Evolutionary conservation across 1,140 invertebrate species (phyloP).

Genomic region (Euura saliciscinereae): DNA sequence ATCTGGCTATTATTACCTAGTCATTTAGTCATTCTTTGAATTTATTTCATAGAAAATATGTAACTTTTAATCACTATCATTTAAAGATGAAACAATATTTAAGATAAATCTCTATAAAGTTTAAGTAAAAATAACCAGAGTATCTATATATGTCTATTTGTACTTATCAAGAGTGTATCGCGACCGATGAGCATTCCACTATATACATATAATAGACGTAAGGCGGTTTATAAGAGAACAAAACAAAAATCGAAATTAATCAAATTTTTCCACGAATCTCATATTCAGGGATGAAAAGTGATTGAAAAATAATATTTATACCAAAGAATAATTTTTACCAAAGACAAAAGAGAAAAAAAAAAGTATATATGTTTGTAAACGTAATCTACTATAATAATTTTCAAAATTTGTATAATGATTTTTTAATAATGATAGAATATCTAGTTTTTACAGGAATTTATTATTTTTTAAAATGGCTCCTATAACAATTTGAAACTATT

Average conservation of each 20-base stretch:
- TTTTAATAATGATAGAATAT: background rate
- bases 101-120: background rate
- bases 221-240: background rate
- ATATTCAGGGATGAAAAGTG: background rate
- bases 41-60: background rate
- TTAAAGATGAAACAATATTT: background rate
- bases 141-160: background rate
- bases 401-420: background rate
- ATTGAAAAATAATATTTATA: background rate
- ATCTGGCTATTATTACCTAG: background rate
- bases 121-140: constrained; percentile 1
- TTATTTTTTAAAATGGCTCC: background rate
- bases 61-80: constrained; percentile 1
- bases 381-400: background rate
- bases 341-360: constrained; percentile 15
- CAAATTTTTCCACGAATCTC: background rate
- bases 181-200: background rate
- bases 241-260: background rate
- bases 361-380: background rate
- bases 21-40: background rate
- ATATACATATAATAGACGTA: background rate
- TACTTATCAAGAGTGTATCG: background rate
- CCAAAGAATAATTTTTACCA: constrained; percentile 26
- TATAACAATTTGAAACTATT: background rate
- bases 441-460: background rate